Evolutionary conservation across 1,140 invertebrate genomes (phyloP), one percentile per base, ranked within the genome.

Genomic region (Campoletis sonorensis): DNA sequence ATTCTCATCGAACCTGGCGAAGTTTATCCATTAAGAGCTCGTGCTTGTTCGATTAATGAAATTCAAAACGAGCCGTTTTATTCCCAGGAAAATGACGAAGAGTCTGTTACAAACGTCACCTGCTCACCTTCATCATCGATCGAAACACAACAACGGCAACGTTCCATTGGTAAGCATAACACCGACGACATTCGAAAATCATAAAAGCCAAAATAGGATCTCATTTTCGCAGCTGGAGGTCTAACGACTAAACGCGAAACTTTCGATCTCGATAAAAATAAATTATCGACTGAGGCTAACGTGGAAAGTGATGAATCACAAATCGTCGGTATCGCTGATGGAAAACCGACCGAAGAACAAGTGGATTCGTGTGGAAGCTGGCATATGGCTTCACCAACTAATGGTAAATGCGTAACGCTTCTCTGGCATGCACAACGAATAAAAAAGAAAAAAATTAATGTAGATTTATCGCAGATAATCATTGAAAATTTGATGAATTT

Each of bases 1-100:
- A 87, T 87, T 40, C 78, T 90, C 0, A 78, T 89, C 26, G 84
- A 88, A 16, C 78, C 84, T 0, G 86, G 85, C 15, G 86, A 88
- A 21, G 68, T 67, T 27, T 54, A 79, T n/a, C 83, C 85, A 4
- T 64, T 75, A 11, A 72, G 73, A 71, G 54, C 54, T 1, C 73
- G 61, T 18, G 81, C 72, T 0, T 72, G 70, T 68, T 70, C 61
- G 27, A 51, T 71, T 18, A 68, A 80, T n/a, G 79, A 80, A 49
- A 61, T 37, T 13, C 30, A 33, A 5, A 51, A 76, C 16, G 54
- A 68, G 11, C 40, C 21, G 18, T 67, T 33, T 54, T 49, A 68
- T 67, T 67, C 61, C 27, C 27, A 37, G 49, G 54, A 33, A 0
- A 80, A 64, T 23, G 21, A 64, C 13, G 33, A n/a, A 10, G 33